Evolutionary conservation across 2,797 vertebrate genomes (phyloP), one percentile per base, ranked within the genome.

Genomic region (Sebastes kiyomatsui): DNA sequence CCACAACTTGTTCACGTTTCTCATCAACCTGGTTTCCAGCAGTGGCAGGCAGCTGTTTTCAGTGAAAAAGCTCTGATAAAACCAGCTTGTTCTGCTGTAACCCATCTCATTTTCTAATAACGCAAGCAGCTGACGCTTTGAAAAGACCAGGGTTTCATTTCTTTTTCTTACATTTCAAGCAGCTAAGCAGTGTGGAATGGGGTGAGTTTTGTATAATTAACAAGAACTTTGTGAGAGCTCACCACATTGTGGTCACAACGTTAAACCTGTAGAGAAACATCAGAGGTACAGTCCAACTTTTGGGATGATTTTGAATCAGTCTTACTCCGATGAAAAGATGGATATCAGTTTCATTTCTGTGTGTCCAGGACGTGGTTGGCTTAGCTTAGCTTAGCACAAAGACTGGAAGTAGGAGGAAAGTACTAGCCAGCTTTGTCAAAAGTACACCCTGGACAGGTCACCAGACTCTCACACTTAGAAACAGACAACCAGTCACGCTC

Each of bases 131-230:
- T 2, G 28, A 49, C 20, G 32, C 35, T 61, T 67, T 61, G 55
- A 12, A 20, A 13, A 13, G 3, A 46, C 14, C 23, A 12, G 69
- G 25, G 38, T 55, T 56, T 56, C 0, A 38, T 52, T 46, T 20
- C 14, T 59, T 60, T 67, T 60, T 60, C 7, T 55, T 5, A 49
- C 18, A 56, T 61, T n/a, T 30, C 33, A 76, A 65, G 28, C 58
- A 30, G 49, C 22, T 3, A 66, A 69, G 55, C 49, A 9, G 56
- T 56, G 70, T 55, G 75, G 81, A 85, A 87, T 77, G 38, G 56
- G 30, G 28, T 13, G 60, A 59, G 20, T 33, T 27, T 35, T 22
- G 20, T 33, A 9, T 10, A 60, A 60, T n/a, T 20, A 16, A 66
- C 52, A 52, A 69, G 72, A 75, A 16, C 80, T 68, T 55, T 30